Evolutionary conservation across 2,113 vertebrate genomes (phyloP).

Genomic region (Carassius auratus): DNA sequence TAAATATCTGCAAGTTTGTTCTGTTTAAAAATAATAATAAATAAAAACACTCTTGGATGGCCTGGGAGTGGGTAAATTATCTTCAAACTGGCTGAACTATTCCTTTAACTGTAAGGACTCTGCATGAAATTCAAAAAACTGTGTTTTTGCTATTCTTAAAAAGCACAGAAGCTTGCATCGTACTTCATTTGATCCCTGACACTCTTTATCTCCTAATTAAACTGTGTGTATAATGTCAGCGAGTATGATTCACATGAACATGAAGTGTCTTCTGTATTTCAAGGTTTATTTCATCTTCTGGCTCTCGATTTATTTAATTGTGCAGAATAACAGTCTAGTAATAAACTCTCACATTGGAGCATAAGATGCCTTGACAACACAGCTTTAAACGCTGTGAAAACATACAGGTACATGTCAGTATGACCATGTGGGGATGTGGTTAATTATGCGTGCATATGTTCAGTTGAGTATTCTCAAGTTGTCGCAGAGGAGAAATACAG

Average conservation of each 20-base stretch:
- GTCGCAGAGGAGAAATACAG: neutral
- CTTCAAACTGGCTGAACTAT: no score
- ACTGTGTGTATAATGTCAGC: neutral
- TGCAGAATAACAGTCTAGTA: neutral
- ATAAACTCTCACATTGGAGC: neutral
- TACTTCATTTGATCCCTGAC: neutral
- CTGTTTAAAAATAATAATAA: no score
- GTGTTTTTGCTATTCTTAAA: neutral
- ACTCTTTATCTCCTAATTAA: neutral
- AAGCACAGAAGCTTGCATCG: neutral
- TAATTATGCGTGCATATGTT: slow-evolving; percentile 32
- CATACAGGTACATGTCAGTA: slow-evolving; percentile 9
- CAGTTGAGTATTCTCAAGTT: no score
- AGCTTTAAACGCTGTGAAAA: neutral
- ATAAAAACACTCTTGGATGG: no score
- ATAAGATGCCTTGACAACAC: neutral
- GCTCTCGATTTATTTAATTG: neutral
- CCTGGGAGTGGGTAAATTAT: no score
- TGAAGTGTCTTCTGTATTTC: neutral
- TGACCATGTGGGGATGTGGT: neutral
- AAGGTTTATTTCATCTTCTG: neutral
- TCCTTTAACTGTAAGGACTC: neutral
- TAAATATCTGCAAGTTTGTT: no score
- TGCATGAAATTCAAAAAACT: neutral
- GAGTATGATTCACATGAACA: neutral